These are phyloP conservation scores for Gastrophysa polygoni DNA, from an alignment of 2,888 invertebrate species.

Conservation along the genomic window DNA sequence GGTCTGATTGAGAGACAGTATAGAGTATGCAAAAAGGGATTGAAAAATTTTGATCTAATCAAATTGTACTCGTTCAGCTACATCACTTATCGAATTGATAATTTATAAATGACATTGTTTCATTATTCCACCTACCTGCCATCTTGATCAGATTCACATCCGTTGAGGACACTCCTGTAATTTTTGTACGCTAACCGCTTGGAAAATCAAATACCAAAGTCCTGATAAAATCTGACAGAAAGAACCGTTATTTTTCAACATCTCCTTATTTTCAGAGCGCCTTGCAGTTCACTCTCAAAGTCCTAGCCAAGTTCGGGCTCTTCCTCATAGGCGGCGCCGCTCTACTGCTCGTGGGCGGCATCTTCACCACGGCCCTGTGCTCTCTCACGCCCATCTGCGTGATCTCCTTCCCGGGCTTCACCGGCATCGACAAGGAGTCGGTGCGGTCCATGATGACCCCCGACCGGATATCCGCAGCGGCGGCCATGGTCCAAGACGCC, in stretches of 20 bases:
- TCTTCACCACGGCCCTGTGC: slow-evolving; percentile 65
- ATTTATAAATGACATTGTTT: no score
- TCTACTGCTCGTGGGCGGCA: slow-evolving; percentile 61
- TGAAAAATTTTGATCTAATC: no score
- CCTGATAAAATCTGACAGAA: no score
- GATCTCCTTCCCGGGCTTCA: slow-evolving; percentile 60
- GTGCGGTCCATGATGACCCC: slow-evolving; percentile 65
- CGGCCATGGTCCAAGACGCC: slow-evolving; percentile 66
- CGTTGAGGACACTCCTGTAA: no score
- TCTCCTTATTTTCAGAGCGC: slow-evolving; percentile 46
- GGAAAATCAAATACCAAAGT: no score
- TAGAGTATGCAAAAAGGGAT: no score
- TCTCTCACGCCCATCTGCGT: slow-evolving; percentile 68
- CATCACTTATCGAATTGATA: no score
- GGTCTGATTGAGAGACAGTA: no score
- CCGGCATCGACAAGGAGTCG: slow-evolving; percentile 56
- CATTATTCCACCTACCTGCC: no score
- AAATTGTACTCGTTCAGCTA: no score
- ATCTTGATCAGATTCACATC: no score
- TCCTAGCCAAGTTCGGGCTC: slow-evolving; percentile 58
- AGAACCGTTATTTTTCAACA: neutral
- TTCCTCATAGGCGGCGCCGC: slow-evolving; percentile 57
- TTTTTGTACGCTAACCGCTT: no score
- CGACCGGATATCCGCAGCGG: slow-evolving; percentile 65
- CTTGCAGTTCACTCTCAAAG: slow-evolving; percentile 44